Conservation (phyloP, 1,140 invertebrate genomes). For the Ridgeia piscesae region DNA sequence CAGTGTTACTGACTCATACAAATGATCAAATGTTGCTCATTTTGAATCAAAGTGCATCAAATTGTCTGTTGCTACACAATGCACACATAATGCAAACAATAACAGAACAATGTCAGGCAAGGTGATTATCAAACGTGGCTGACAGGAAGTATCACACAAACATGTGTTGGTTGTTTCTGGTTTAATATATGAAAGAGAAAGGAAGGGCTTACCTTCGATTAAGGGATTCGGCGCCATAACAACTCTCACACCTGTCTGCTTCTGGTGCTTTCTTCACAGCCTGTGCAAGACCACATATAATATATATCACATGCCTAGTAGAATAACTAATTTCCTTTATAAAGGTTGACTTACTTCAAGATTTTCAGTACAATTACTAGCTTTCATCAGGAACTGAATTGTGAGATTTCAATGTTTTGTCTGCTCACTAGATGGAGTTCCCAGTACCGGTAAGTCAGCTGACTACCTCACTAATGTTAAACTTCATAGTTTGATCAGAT, state of each 20-base stretch:
- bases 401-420: too few species aligned
- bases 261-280: conserved; percentile 36
- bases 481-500: too few species aligned
- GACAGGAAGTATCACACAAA: neutral
- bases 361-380: neutral
- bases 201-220: conserved; percentile 66
- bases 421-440: too few species aligned
- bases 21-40: too few species aligned
- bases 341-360: neutral
- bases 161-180: neutral
- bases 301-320: conserved; percentile 7
- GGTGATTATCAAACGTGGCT: neutral
- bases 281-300: conserved; percentile 28
- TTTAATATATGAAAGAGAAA: neutral
- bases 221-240: conserved; percentile 83
- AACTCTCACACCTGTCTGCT: conserved; percentile 63
- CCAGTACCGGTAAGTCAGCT: too few species aligned
- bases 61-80: too few species aligned
- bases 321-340: too few species aligned
- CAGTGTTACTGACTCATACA: too few species aligned
- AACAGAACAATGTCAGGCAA: too few species aligned
- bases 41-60: too few species aligned
- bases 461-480: too few species aligned
- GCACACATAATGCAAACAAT: too few species aligned
- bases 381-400: neutral